Base-by-base conservation (phyloP, 2,113 vertebrate genomes). In the Callaeas wilsoni region DNA sequence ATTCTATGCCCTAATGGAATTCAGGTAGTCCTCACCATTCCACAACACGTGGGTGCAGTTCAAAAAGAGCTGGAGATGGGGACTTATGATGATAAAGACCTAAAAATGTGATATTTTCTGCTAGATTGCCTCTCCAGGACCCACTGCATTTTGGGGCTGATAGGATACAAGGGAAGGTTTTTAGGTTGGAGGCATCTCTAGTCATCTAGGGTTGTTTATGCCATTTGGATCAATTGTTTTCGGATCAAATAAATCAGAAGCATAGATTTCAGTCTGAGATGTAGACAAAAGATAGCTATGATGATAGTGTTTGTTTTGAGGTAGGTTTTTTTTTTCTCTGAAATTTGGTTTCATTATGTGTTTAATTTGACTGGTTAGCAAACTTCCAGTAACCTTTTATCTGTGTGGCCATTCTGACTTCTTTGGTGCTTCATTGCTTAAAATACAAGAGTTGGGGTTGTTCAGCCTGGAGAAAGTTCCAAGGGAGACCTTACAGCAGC, bases 11-110 rank as follows among this genome's bases (percentile, higher is more conserved):
- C 32, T 76, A 35, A 50, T 17, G 25, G 16, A 1, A 1, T 53
- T 90, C 27, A 20, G 11, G 49, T 47, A 37, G 21, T 49, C 29
- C 16, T 87, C 20, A 62, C 18, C 8, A 8, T 75, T 67, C 10
- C 17, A 30, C 6, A 52, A 8, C 16, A 75, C 0, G 1, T 1
- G 6, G 10, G 1, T 26, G 15, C 9, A 19, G 3, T 37, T 52
- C 18, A n/a, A 49, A 74, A 53, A 65, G 18, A 47, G 30, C 4
- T 56, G 26, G 6, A 50, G 9, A 5, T 65, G 5, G 7, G 17
- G 7, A 33, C 3, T 57, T 70, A 11, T 0, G 8, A 25, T 44
- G 14, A 29, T 67, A 70, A 74, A 85, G 13, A 9, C 29, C 19
- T 87, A 55, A 56, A 94, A 78, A 50, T 22, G 6, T 22, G 14